Evolutionary conservation across 2,888 invertebrate species (phyloP), one percentile per base, ranked within the genome.

Genomic region (Alentia gelatinosa): DNA sequence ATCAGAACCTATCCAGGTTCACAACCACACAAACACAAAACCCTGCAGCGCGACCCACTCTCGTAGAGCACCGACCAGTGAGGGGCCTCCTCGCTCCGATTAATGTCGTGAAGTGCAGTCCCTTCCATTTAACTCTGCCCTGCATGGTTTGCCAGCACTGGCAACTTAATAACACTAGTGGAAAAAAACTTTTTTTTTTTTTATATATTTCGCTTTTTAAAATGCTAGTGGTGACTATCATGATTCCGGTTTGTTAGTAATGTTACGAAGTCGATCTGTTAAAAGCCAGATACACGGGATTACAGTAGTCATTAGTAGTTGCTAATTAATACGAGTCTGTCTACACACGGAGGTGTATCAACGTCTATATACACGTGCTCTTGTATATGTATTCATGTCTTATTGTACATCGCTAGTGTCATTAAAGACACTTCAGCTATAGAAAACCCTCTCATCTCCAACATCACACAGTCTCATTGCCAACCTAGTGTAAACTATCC

Each of bases 381-480:
- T 79, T 79, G n/a, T 30, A 23, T 37, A 9, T 37, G 79, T 79
- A 19, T 33, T 79, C n/a, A 37, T 79, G n/a, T 68, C 5, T 68
- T 68, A n/a, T 26, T 79, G 79, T 79, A 79, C 79, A 79, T 79
- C 39, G 37, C 79, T n/a, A 79, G 35, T 79, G 35, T 79, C 79
- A 79, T 79, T 79, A 37, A 79, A 35, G 39, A 79, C 39, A 7
- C 39, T 37, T 19, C 79, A 79, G 79, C 79, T n/a, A 37, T 37
- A 37, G 37, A 37, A 35, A 79, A 35, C 79, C 39, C 39, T 35
- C 79, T 39, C 35, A 79, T n/a, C 39, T 79, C n/a, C 12, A 39
- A 79, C 79, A 79, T 37, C 79, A 79, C 68, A 68, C 68, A 68
- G 68, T 68, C 68, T 26, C 56, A 56, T 68, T 19, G n/a, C 33